Conservation (phyloP, 2,888 invertebrate genomes). For the Balanococcus diminutus region DNA sequence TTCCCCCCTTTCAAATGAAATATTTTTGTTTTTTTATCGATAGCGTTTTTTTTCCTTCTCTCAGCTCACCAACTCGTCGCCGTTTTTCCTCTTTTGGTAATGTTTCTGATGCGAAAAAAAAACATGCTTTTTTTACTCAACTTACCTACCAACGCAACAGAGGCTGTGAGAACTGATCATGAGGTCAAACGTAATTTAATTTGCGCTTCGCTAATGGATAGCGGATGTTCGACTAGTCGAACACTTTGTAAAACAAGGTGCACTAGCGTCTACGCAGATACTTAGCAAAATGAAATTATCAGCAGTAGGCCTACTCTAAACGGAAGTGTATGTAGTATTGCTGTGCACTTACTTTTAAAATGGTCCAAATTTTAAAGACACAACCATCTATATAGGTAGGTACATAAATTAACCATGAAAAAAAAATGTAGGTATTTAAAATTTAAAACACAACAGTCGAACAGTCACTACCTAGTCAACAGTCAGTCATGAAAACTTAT, state of each 20-base stretch:
- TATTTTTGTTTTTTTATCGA: neutral
- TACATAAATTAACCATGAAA: neutral
- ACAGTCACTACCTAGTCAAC: neutral
- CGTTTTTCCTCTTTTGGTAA: neutral
- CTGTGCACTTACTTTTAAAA: neutral
- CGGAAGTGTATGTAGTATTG: neutral
- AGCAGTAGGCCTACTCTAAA: neutral
- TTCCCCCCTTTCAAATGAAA: neutral
- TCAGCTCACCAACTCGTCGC: neutral
- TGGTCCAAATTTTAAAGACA: neutral
- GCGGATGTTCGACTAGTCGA: constrained; percentile 25
- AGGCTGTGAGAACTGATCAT: constrained; percentile 22
- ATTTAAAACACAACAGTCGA: neutral
- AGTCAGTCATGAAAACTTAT: neutral
- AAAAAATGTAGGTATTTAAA: too few relatives aligned
- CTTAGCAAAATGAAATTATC: constrained; percentile 3
- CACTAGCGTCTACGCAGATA: neutral
- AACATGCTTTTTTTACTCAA: neutral
- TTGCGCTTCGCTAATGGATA: constrained; percentile 12
- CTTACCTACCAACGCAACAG: neutral
- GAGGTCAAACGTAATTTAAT: constrained; percentile 25
- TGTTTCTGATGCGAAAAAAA: neutral
- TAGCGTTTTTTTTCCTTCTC: neutral
- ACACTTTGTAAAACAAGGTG: constrained; percentile 4
- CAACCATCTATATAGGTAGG: too few relatives aligned